These are phyloP conservation scores for Netelia fuscicornis DNA, from an alignment of 2,888 invertebrate genomes.

Conservation along the genomic window DNA sequence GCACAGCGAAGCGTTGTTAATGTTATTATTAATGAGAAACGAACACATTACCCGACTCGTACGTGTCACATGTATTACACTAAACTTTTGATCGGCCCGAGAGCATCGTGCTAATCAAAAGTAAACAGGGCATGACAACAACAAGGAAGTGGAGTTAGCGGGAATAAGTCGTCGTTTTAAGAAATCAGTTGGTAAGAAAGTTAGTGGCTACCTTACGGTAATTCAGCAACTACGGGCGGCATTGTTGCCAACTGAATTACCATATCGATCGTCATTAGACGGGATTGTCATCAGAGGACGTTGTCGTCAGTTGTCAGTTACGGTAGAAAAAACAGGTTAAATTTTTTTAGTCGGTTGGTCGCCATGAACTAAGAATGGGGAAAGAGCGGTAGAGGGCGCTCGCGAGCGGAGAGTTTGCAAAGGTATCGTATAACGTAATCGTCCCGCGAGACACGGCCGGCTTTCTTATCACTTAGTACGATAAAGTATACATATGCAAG, in stretches of 20 bases:
- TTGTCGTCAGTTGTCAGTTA: no score
- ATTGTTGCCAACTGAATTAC: no score
- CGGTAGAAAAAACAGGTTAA: neutral
- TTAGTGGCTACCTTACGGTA: no score
- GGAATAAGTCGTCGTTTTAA: neutral
- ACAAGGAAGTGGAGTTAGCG: neutral
- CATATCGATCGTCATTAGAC: no score
- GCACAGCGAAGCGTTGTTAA: neutral
- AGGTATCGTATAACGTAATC: conserved; percentile 60
- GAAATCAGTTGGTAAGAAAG: no score
- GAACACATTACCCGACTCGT: conserved; percentile 5
- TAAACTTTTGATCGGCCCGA: neutral
- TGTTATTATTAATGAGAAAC: neutral
- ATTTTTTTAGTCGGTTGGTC: neutral
- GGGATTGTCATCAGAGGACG: no score
- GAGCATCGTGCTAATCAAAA: neutral
- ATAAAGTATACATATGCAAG: conserved; percentile 56
- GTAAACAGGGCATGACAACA: no score
- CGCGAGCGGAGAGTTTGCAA: conserved; percentile 2
- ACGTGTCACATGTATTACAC: neutral
- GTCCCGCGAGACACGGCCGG: conserved; percentile 46
- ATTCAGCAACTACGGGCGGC: no score
- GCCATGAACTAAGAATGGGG: neutral
- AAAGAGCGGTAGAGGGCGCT: conserved; percentile 9
- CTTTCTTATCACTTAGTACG: conserved; percentile 58